These are phyloP conservation scores for Mnemiopsis leidyi DNA, from an alignment of 37 sponge, comb jelly and placozoan genomes.

Conservation along the genomic window DNA sequence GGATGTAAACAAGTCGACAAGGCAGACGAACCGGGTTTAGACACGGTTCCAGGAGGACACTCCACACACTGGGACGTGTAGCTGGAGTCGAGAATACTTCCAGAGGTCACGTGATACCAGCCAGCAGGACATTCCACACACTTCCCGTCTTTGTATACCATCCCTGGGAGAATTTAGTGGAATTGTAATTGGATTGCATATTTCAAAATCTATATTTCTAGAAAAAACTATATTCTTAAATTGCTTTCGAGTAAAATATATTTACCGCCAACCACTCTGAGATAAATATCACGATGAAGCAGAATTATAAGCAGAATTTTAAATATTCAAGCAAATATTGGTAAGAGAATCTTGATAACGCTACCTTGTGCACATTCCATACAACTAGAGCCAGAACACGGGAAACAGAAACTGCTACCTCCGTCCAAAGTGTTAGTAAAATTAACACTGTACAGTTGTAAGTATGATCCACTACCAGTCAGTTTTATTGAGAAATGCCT, in stretches of 20 bases:
- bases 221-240: too few species aligned
- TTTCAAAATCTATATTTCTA: too few species aligned
- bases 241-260: too few species aligned
- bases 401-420: slow-evolving; percentile 21
- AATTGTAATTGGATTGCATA: too few species aligned
- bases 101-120: not conserved
- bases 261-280: too few species aligned
- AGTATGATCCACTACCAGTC: not conserved
- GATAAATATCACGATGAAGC: too few species aligned
- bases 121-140: slow-evolving; percentile 13
- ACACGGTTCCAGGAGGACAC: not conserved
- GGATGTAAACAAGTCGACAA: too few species aligned
- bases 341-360: too few species aligned
- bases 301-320: too few species aligned
- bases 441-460: slow-evolving; percentile 34
- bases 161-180: slow-evolving; percentile 16
- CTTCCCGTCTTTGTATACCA: slow-evolving; percentile 34
- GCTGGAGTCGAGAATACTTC: not conserved
- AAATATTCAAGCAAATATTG: too few species aligned
- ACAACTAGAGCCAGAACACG: slow-evolving; percentile 3
- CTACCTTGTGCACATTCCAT: slow-evolving; percentile 42
- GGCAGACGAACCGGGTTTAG: not conserved
- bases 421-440: slow-evolving; percentile 42
- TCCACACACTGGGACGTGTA: not conserved
- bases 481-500: slow-evolving; percentile 14